These are phyloP conservation scores for Papilio elwesi DNA, from an alignment of 2,888 invertebrate species.

Conservation along the genomic window DNA sequence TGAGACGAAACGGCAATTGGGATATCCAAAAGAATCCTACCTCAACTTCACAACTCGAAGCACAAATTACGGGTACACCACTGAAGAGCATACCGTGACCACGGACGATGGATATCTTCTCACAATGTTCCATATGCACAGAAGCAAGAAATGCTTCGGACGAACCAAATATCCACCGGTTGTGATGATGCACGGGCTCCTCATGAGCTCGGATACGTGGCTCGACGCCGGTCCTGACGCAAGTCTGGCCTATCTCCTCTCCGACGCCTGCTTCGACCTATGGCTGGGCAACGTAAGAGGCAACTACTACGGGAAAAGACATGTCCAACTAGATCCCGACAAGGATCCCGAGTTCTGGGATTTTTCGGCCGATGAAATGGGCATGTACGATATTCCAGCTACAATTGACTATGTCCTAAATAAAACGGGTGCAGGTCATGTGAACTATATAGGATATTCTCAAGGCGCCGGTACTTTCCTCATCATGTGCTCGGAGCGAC, in stretches of 20 bases:
- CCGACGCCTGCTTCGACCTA: constrained; percentile 83
- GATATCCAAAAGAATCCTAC: constrained; percentile 15
- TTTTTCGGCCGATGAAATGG: constrained; percentile 89
- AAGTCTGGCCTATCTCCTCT: constrained; percentile 64
- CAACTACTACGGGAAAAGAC: constrained; percentile 84
- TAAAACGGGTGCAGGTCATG: constrained; percentile 75
- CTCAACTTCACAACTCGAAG: constrained; percentile 60
- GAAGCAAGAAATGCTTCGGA: constrained; percentile 41
- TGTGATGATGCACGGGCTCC: constrained; percentile 62
- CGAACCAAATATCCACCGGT: constrained; percentile 52
- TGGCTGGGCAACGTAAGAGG: constrained; percentile 83
- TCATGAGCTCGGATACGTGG: constrained; percentile 64
- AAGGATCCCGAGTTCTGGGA: constrained; percentile 78
- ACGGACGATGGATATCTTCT: constrained; percentile 51
- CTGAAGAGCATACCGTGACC: constrained; percentile 65
- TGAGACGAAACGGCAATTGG: neutral
- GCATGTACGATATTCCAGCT: constrained; percentile 88
- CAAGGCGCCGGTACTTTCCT: constrained; percentile 86
- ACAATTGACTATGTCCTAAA: constrained; percentile 71
- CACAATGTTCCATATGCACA: constrained; percentile 56
- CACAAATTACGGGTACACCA: constrained; percentile 55
- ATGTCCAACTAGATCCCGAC: constrained; percentile 71
- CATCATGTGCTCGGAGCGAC: constrained; percentile 81
- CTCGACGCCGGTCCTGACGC: constrained; percentile 53
- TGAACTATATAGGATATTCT: constrained; percentile 89